phyloP scores from a whole-genome alignment of 2,113 vertebrate species.

The Ailuropoda melanoleuca region DNA sequence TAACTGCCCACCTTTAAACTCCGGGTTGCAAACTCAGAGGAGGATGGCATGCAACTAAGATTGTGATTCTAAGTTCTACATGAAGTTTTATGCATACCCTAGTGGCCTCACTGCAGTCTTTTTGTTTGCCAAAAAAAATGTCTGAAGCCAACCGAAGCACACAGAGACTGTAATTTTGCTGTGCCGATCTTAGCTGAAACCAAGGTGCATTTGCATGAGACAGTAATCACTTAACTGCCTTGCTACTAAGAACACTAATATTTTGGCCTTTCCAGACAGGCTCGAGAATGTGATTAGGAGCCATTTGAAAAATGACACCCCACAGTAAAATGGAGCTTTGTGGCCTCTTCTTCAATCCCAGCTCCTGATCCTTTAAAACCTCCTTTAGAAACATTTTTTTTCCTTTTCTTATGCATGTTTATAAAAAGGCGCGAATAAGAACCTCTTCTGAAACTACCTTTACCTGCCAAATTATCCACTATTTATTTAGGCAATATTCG shows the following conservation, averaged over 20 bases:
- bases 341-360: conserved; percentile 10
- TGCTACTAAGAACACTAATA: conserved; percentile 63
- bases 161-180: conserved; percentile 42
- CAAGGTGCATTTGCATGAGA: conserved; percentile 48
- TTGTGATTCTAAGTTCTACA: not conserved
- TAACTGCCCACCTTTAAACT: not conserved
- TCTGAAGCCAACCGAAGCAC: conserved; percentile 11
- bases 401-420: conserved; percentile 23
- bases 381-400: conserved; percentile 43
- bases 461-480: conserved; percentile 9
- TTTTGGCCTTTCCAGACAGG: conserved; percentile 58
- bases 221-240: conserved; percentile 74
- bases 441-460: not conserved
- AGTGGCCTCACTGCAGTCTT: not conserved
- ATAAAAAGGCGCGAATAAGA: not conserved
- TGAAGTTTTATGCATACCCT: not conserved
- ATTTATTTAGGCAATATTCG: conserved; percentile 58
- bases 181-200: conserved; percentile 63
- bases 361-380: conserved; percentile 65
- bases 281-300: conserved; percentile 66
- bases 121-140: not conserved
- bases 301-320: conserved; percentile 76
- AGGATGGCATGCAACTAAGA: not conserved
- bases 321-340: conserved; percentile 53
- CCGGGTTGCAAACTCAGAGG: not conserved